Conservation (phyloP, 2,888 invertebrate genomes). For the Nudaria mundana region DNA sequence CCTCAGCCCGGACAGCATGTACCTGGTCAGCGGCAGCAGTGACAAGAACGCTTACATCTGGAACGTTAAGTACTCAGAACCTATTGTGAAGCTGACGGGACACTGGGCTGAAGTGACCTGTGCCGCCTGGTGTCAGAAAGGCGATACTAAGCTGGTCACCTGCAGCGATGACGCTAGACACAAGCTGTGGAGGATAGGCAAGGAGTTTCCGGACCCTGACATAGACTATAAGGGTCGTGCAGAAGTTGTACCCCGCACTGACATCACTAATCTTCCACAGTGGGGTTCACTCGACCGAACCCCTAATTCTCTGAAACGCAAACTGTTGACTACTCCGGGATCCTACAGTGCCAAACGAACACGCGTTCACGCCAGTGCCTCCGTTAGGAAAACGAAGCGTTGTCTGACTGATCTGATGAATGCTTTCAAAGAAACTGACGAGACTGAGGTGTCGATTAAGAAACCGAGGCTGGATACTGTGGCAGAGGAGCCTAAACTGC, state of each 20-base stretch:
- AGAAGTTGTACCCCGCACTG: slow-evolving; percentile 41
- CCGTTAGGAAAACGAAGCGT: slow-evolving; percentile 54
- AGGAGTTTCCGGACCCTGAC: slow-evolving; percentile 58
- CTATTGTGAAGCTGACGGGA: slow-evolving; percentile 86
- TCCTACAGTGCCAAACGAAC: slow-evolving; percentile 38
- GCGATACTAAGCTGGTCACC: slow-evolving; percentile 85
- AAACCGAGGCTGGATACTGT: slow-evolving; percentile 39
- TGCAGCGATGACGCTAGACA: slow-evolving; percentile 92
- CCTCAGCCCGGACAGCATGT: slow-evolving; percentile 89
- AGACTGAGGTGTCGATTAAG: slow-evolving; percentile 42
- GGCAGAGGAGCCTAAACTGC: slow-evolving; percentile 30
- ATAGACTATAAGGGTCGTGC: slow-evolving; percentile 61
- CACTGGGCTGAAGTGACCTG: slow-evolving; percentile 94
- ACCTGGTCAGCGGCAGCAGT: slow-evolving; percentile 93
- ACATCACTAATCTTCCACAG: slow-evolving; percentile 35
- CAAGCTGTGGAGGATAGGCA: slow-evolving; percentile 87
- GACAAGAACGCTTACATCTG: slow-evolving; percentile 94
- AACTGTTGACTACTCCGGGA: slow-evolving; percentile 34
- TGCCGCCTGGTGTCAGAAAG: slow-evolving; percentile 87
- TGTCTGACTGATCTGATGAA: slow-evolving; percentile 66
- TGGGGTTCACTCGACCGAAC: slow-evolving; percentile 68
- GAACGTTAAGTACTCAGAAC: slow-evolving; percentile 84
- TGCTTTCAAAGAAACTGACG: slow-evolving; percentile 45
- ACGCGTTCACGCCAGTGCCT: slow-evolving; percentile 18
- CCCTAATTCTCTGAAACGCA: slow-evolving; percentile 72